Base-by-base conservation (phyloP, 2,888 invertebrate species). In the Cephus rjabovi region DNA sequence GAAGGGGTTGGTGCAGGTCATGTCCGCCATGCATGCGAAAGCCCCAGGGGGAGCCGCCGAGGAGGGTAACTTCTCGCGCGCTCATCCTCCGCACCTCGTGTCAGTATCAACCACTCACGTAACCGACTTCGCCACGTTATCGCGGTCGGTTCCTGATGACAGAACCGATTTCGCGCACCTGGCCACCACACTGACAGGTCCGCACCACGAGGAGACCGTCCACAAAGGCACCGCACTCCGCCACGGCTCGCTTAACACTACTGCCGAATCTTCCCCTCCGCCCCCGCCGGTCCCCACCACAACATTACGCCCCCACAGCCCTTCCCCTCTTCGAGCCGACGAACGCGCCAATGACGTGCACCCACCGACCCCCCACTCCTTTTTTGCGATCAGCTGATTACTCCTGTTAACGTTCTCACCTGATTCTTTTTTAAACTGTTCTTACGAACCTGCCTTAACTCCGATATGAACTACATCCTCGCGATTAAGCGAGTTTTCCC, bases 21-120 rank as follows among this genome's bases (percentile, higher is more conserved):
- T 93, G 94, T 83, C 97, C 97, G 83, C 97, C 97, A 92, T 96
- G 95, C 95, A 97, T 95, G 84, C 97, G 95, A 93, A 97, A 97
- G 88, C 97, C 97, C 97, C 97, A 97, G 85, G 97, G 97, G 91
- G 96, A 95, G 83, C 97, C 97, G 86, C 97, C 97, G 89, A 95
- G 94, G 90, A 97, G 93, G 90, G 95, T 94, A 91, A 97, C 95
- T 92, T 95, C 95, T 87, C 95, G 93, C 84, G 95, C 93, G 89
- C 35, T 74, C 35, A 34, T 34, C 34, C 34, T 34, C 34, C 23
- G 4, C 34, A 34, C n/a, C 74, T n/a, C n/a, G 12, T n/a, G 74
- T 6, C 74, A n/a, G 31, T 12, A 34, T 3, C 34, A 74, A 12
- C 23, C 34, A 30, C 34, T 74, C 23, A 4, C 23, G 34, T 34